Base-by-base conservation (phyloP, 2,888 invertebrate species). In the Apodemia duryi region DNA sequence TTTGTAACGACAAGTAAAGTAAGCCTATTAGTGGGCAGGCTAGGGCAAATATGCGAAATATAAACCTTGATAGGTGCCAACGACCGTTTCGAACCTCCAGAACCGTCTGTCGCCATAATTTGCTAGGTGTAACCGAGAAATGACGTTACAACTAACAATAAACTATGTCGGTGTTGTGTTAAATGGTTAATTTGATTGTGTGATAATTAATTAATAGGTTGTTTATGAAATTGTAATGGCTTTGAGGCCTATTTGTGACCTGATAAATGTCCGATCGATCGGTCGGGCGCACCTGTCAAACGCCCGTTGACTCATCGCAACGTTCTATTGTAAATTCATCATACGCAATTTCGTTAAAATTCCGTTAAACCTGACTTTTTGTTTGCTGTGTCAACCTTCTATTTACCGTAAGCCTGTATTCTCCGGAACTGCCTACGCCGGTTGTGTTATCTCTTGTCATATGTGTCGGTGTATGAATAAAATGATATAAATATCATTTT, bases 241-340 rank as follows among this genome's bases (percentile, higher is more conserved):
- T 57, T 57, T 57, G 57, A 32, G 57, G 57, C 57, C 57, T 57
- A 49, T 49, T 32, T 13, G 57, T 13, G 32, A 57, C 57, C 32
- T 57, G 57, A 57, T 57, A 57, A 57, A 46, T 35, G 57, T 35
- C 57, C 75, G 80, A 92, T 93, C 93, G 93, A 93, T 93, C 91
- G 90, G 86, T 82, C 82, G 82, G 84, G 83, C 82, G 76, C 83
- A 82, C 80, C 86, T 87, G 88, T 88, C 89, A 87, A 85, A 82
- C 83, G 80, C 83, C 82, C 84, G 88, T 90, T 90, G 91, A 91
- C 86, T 90, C 91, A 90, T 88, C 87, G 81, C 77, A 70, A 67
- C 74, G 75, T 70, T 76, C 75, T 77, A 68, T 71, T 73, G 79
- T 77, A 76, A 77, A 80, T 83, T 80, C 80, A 83, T 83, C 82